Evolutionary conservation across 2,113 vertebrate species (phyloP).

Genomic region (Gobio gobio): DNA sequence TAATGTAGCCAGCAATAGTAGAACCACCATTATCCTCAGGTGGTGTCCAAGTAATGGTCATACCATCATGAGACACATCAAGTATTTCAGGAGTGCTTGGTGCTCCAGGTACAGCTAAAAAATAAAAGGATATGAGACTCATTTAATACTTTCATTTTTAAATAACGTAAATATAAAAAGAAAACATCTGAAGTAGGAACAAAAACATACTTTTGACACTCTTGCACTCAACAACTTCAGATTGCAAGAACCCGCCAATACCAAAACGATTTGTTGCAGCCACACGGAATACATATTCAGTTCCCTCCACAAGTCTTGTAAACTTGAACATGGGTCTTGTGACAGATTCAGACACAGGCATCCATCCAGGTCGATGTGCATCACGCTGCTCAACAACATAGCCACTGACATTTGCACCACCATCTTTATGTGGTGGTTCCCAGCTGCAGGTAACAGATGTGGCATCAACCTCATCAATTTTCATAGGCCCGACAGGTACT

Average conservation of each 20-base stretch:
- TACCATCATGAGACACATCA: conserved; percentile 93
- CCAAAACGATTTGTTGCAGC: conserved; percentile 98
- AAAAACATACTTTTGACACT: conserved; percentile 91
- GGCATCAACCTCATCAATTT: conserved; percentile 89
- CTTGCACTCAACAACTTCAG: conserved; percentile 94
- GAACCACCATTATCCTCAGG: conserved; percentile 91
- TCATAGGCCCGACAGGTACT: conserved; percentile 86
- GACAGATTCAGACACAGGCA: conserved; percentile 94
- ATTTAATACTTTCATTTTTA: neutral
- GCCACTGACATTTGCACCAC: conserved; percentile 91
- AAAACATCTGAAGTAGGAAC: neutral
- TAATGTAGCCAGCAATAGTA: conserved; percentile 90
- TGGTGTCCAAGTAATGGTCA: conserved; percentile 94
- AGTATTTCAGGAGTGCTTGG: conserved; percentile 90
- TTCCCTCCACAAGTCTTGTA: conserved; percentile 88
- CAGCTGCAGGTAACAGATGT: conserved; percentile 89
- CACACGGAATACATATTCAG: conserved; percentile 96
- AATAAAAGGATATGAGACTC: neutral
- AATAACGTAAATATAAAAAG: neutral
- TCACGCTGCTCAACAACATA: conserved; percentile 96
- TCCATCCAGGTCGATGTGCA: conserved; percentile 94
- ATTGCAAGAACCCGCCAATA: conserved; percentile 91
- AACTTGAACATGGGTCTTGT: conserved; percentile 93
- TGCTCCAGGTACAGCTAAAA: conserved; percentile 87
- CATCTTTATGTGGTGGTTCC: conserved; percentile 91